Percentiles rank a stretch among this genome's conserved stretches.
These are phyloP conservation scores for Aromia moschata DNA, from an alignment of 2,888 invertebrate species.

Conservation along the genomic window DNA sequence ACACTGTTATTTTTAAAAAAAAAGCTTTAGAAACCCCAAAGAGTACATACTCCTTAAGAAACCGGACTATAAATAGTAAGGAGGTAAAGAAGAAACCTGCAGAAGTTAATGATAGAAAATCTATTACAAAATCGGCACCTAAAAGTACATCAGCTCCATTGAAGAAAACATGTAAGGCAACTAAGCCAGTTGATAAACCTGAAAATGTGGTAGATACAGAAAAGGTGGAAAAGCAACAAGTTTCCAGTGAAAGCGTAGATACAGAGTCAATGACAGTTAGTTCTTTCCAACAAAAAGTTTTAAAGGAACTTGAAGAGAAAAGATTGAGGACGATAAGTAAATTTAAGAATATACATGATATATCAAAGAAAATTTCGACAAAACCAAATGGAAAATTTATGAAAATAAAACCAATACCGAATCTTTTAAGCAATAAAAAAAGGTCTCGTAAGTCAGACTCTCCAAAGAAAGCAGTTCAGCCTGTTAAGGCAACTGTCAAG, in stretches of 20 bases:
- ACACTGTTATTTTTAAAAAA: constrained; percentile 41
- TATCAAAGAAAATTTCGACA: background rate
- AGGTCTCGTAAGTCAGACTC: constrained; percentile 28
- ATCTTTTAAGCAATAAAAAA: constrained; percentile 23
- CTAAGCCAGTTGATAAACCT: background rate
- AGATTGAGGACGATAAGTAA: constrained; percentile 49
- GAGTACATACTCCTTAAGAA: constrained; percentile 27
- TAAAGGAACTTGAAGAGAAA: constrained; percentile 53
- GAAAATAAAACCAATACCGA: constrained; percentile 38
- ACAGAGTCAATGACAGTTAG: constrained; percentile 7
- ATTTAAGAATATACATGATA: constrained; percentile 36
- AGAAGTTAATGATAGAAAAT: constrained; percentile 1
- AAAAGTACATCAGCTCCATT: background rate
- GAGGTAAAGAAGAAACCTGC: background rate
- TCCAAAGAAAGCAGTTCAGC: constrained; percentile 27
- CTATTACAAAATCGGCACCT: background rate
- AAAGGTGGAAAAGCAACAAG: constrained; percentile 1
- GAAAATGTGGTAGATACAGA: background rate
- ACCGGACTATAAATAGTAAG: constrained; percentile 1
- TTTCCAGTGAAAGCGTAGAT: background rate
- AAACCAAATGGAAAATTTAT: constrained; percentile 18
- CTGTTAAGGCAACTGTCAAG: background rate
- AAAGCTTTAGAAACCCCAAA: constrained; percentile 25
- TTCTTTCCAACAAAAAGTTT: constrained; percentile 22
- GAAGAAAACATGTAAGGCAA: background rate